A percentile compares a stretch with the other conserved stretches of the same genome.
Conservation (phyloP, 2,888 invertebrate genomes). For the Watsonalla cultraria region DNA sequence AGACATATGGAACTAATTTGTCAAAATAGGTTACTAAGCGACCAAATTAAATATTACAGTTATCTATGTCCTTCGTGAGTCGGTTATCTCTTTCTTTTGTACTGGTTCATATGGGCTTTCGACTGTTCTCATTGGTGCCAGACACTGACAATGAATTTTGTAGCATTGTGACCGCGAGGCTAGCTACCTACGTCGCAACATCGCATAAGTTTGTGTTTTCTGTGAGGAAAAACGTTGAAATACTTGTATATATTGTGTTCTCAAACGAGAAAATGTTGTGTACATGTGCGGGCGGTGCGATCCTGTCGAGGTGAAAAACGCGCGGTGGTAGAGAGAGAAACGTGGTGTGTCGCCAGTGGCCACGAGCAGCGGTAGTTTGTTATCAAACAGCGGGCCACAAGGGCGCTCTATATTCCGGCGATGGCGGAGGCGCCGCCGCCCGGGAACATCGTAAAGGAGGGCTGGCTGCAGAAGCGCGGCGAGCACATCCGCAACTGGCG, state of each 20-base stretch:
- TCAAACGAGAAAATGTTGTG: slow-evolving; percentile 50
- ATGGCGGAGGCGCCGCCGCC: slow-evolving; percentile 79
- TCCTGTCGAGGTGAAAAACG: slow-evolving; percentile 56
- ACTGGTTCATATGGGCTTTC: neutral
- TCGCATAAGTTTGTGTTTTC: slow-evolving; percentile 59
- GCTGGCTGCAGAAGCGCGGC: slow-evolving; percentile 97
- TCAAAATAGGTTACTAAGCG: slow-evolving; percentile 70
- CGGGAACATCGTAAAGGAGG: slow-evolving; percentile 90
- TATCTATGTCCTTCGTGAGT: slow-evolving; percentile 20
- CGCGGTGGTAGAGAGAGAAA: slow-evolving; percentile 34
- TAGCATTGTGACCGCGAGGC: slow-evolving; percentile 54
- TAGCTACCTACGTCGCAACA: slow-evolving; percentile 63
- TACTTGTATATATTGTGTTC: slow-evolving; percentile 22
- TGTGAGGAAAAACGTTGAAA: slow-evolving; percentile 39
- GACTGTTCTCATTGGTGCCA: slow-evolving; percentile 29
- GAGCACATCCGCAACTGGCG: slow-evolving; percentile 99
- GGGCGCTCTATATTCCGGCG: slow-evolving; percentile 34
- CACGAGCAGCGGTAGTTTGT: slow-evolving; percentile 50
- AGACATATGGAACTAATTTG: slow-evolving; percentile 68
- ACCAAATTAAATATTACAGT: slow-evolving; percentile 30
- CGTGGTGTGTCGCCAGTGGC: slow-evolving; percentile 34
- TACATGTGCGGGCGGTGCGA: slow-evolving; percentile 37
- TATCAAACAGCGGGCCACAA: slow-evolving; percentile 55
- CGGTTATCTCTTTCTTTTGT: slow-evolving; percentile 43
- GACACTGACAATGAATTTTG: slow-evolving; percentile 31